Conservation (phyloP, 64 coral and sea anemone species). For the Platygyra sinensis region DNA sequence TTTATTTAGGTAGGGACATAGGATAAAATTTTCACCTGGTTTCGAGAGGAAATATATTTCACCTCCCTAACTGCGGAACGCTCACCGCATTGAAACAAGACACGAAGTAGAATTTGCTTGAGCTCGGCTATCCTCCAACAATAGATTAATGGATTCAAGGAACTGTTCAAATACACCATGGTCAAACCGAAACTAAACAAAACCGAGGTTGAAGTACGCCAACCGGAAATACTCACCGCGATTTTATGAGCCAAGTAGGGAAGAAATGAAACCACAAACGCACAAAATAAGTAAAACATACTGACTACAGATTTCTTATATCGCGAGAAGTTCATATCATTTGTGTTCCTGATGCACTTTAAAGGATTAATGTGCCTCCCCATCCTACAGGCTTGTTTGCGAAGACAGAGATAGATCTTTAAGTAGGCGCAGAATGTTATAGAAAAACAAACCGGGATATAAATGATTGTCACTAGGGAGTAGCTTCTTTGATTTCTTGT, state of each 20-base stretch:
- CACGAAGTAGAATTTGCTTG: conserved; percentile 9
- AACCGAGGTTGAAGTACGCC: conserved; percentile 12
- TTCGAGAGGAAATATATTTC: not conserved
- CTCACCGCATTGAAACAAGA: not conserved
- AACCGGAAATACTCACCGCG: conserved; percentile 2
- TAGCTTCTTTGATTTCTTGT: not conserved
- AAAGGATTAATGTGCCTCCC: conserved; percentile 8
- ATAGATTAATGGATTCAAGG: conserved; percentile 29
- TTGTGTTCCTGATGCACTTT: conserved; percentile 8
- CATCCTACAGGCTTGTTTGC: conserved; percentile 7
- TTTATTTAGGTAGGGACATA: not conserved
- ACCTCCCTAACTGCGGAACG: not conserved
- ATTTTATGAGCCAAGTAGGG: conserved; percentile 20
- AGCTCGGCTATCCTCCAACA: conserved; percentile 37
- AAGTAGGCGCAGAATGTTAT: not conserved
- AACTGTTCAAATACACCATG: conserved; percentile 38
- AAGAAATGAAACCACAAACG: conserved; percentile 33
- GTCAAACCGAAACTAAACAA: conserved; percentile 21
- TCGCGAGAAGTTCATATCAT: conserved; percentile 23
- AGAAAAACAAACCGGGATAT: conserved; percentile 7
- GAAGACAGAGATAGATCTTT: not conserved
- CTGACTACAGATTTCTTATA: conserved; percentile 29
- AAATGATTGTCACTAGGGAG: not conserved
- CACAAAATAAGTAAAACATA: conserved; percentile 41
- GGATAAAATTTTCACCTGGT: conserved; percentile 3